Percentiles rank a stretch among this genome's conserved stretches.
phyloP scores from a whole-genome alignment of 2,113 vertebrate species.

The Cyprinodon variegatus region DNA sequence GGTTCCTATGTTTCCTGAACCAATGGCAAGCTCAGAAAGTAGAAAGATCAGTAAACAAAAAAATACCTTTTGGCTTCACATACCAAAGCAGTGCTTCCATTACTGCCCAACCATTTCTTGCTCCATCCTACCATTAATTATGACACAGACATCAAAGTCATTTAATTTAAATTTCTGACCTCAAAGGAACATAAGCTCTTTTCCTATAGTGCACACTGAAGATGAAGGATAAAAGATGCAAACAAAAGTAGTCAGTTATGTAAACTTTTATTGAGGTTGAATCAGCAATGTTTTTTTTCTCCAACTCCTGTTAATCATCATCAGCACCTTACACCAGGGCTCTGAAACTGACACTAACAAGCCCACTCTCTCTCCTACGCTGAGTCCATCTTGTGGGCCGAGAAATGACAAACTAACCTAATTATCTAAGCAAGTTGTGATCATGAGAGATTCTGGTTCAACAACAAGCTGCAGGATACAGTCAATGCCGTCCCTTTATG shows the following conservation, averaged over 20 bases:
- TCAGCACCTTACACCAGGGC: background rate
- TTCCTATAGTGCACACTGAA: background rate
- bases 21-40: too few species aligned
- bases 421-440: background rate
- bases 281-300: background rate
- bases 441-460: background rate
- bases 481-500: background rate
- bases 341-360: slow-evolving; percentile 6
- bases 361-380: background rate
- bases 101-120: background rate
- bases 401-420: slow-evolving; percentile 8
- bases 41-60: too few species aligned
- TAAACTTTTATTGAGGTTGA: background rate
- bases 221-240: background rate
- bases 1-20: too few species aligned
- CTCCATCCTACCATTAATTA: too few species aligned
- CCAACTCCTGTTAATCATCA: background rate
- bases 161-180: background rate
- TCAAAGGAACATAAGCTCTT: background rate
- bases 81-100: background rate
- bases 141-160: too few species aligned
- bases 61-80: background rate
- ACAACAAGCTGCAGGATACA: background rate
- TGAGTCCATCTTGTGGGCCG: background rate
- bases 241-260: background rate